These are phyloP conservation scores for Premnoplex brunnescens DNA, from an alignment of 2,797 vertebrate species.

Conservation along the genomic window DNA sequence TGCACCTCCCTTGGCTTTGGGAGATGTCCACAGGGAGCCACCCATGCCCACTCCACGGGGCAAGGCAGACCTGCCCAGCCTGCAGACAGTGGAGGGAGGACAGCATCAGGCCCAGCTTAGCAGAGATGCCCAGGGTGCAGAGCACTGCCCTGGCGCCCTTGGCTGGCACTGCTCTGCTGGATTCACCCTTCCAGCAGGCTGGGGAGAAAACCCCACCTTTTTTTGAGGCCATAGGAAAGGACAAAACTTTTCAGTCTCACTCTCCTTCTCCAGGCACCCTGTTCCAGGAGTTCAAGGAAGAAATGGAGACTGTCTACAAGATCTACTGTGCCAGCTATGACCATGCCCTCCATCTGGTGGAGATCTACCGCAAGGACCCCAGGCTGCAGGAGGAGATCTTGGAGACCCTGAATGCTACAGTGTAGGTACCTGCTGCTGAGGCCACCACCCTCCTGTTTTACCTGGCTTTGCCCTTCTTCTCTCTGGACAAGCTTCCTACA, in stretches of 20 bases:
- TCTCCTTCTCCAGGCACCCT: slow-evolving; percentile 78
- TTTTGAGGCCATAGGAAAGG: neutral
- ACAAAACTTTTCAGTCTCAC: neutral
- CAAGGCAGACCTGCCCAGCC: neutral
- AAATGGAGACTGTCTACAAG: slow-evolving; percentile 88
- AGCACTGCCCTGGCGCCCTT: rapidly evolving
- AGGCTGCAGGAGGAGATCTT: slow-evolving; percentile 83
- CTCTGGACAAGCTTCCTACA: neutral
- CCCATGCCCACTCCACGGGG: neutral
- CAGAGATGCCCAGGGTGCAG: rapidly evolving
- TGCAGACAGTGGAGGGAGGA: neutral
- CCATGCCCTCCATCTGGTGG: slow-evolving; percentile 82
- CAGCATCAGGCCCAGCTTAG: neutral
- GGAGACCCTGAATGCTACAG: slow-evolving; percentile 78
- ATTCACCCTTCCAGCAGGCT: neutral
- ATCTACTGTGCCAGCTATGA: slow-evolving; percentile 89
- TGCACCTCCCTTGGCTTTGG: neutral
- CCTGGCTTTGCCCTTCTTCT: neutral
- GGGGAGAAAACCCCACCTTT: neutral
- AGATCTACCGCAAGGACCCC: slow-evolving; percentile 85
- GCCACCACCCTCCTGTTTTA: neutral
- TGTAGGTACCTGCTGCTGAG: slow-evolving; percentile 78
- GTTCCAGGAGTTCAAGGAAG: slow-evolving; percentile 87
- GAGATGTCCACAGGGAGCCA: rapidly evolving
- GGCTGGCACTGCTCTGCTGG: neutral